Conservation (phyloP, 2,888 invertebrate genomes). For the Dorcus hopei region DNA sequence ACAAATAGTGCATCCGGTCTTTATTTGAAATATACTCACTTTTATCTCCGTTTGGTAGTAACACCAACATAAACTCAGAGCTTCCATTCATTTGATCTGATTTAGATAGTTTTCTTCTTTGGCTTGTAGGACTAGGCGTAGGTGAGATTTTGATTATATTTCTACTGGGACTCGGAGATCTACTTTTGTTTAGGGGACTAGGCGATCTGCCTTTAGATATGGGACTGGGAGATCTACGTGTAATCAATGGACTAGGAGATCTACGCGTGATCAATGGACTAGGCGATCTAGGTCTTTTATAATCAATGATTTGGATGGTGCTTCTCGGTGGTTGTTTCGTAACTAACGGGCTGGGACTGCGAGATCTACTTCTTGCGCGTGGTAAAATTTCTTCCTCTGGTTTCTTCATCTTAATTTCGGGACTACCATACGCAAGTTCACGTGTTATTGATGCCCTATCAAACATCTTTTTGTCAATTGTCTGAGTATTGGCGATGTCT, state of each 20-base stretch:
- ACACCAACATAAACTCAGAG: slow-evolving; percentile 79
- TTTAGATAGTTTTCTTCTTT: slow-evolving; percentile 29
- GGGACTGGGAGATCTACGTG: slow-evolving; percentile 4
- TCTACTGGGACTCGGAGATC: slow-evolving; percentile 27
- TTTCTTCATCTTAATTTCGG: slow-evolving; percentile 44
- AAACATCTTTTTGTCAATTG: slow-evolving; percentile 44
- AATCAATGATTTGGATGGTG: background rate
- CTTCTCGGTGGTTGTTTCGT: background rate
- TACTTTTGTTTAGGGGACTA: background rate
- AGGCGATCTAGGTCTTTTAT: slow-evolving; percentile 14
- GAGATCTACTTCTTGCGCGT: slow-evolving; percentile 1
- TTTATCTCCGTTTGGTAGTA: slow-evolving; percentile 49
- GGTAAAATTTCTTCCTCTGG: slow-evolving; percentile 18
- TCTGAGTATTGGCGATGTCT: slow-evolving; percentile 18
- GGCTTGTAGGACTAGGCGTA: slow-evolving; percentile 10
- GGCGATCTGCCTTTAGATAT: slow-evolving; percentile 2
- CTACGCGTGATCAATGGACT: slow-evolving; percentile 13
- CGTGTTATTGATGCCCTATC: slow-evolving; percentile 53
- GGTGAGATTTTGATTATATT: background rate
- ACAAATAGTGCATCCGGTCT: no score
- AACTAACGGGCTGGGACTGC: slow-evolving; percentile 18
- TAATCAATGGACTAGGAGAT: slow-evolving; percentile 29
- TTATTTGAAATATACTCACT: slow-evolving; percentile 28
- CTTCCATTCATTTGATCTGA: slow-evolving; percentile 60
- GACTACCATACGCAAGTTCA: slow-evolving; percentile 55